Conservation (phyloP, 2,888 invertebrate genomes). For the Drosophila birchii region DNA sequence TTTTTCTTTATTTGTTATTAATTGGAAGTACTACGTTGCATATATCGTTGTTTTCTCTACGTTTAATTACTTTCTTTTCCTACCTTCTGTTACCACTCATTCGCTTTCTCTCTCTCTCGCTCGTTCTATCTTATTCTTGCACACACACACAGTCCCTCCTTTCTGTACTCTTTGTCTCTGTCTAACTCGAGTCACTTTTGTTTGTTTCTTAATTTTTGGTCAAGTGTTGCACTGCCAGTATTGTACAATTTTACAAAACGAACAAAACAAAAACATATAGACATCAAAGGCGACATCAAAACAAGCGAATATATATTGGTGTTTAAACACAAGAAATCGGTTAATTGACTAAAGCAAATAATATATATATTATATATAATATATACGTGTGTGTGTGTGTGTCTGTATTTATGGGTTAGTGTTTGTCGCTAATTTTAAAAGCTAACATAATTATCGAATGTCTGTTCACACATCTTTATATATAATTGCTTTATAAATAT, state of each 20-base stretch:
- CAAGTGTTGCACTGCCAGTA: slow-evolving; percentile 42
- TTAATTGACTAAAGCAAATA: slow-evolving; percentile 40
- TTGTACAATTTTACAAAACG: slow-evolving; percentile 31
- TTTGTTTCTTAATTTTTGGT: slow-evolving; percentile 19
- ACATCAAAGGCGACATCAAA: slow-evolving; percentile 40
- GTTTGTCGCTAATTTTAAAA: slow-evolving; percentile 47
- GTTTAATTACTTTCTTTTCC: slow-evolving; percentile 25
- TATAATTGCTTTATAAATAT: not conserved
- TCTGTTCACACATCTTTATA: slow-evolving; percentile 18
- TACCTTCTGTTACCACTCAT: not conserved
- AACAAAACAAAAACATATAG: slow-evolving; percentile 26
- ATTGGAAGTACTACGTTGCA: slow-evolving; percentile 72
- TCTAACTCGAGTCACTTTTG: slow-evolving; percentile 29
- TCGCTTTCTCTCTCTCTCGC: slow-evolving; percentile 7
- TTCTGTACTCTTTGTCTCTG: slow-evolving; percentile 22
- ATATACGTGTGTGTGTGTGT: slow-evolving; percentile 6
- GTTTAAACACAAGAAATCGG: slow-evolving; percentile 23
- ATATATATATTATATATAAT: slow-evolving; percentile 17
- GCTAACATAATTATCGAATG: slow-evolving; percentile 45
- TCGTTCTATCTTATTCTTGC: slow-evolving; percentile 6
- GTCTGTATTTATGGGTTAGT: slow-evolving; percentile 10
- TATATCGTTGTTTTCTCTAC: slow-evolving; percentile 65
- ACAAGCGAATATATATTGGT: slow-evolving; percentile 10
- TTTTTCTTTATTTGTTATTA: slow-evolving; percentile 16
- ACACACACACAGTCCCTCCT: slow-evolving; percentile 15